These are phyloP conservation scores for Augochlorella aurata DNA, from an alignment of 2,888 invertebrate species.

Conservation along the genomic window DNA sequence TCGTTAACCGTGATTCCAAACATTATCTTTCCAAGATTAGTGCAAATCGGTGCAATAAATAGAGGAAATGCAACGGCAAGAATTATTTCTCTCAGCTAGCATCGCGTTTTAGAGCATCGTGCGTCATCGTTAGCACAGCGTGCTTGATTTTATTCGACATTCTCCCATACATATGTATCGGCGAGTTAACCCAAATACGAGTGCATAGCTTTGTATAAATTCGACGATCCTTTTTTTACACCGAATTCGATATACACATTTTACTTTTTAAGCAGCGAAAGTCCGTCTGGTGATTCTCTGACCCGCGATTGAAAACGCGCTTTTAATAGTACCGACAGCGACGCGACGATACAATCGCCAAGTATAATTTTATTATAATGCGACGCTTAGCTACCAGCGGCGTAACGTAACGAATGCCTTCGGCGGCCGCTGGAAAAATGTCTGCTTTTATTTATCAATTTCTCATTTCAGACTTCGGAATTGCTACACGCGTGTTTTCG, in stretches of 20 bases:
- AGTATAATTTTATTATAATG: slow-evolving; percentile 56
- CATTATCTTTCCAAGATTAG: too few relatives aligned
- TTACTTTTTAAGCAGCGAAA: slow-evolving; percentile 72
- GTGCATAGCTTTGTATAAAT: slow-evolving; percentile 67
- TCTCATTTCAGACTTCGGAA: neutral
- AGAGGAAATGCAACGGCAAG: too few relatives aligned
- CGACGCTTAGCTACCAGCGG: slow-evolving; percentile 36
- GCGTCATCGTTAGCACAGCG: neutral
- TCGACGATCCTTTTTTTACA: slow-evolving; percentile 58
- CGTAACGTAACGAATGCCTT: slow-evolving; percentile 34
- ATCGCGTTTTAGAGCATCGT: too few relatives aligned
- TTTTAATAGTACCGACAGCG: slow-evolving; percentile 18
- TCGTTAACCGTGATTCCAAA: too few relatives aligned
- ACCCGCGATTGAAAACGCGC: slow-evolving; percentile 49
- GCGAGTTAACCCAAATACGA: slow-evolving; percentile 74
- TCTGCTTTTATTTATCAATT: neutral
- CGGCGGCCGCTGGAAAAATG: neutral
- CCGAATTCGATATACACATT: slow-evolving; percentile 63
- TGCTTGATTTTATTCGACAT: slow-evolving; percentile 33
- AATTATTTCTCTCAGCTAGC: too few relatives aligned
- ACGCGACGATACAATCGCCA: slow-evolving; percentile 35
- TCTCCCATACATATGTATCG: slow-evolving; percentile 72
- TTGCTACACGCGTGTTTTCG: neutral
- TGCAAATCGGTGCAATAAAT: too few relatives aligned
- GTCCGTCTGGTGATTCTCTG: slow-evolving; percentile 54